These are phyloP conservation scores for Platanista minor DNA, from an alignment of 2,113 vertebrate species.

Conservation along the genomic window DNA sequence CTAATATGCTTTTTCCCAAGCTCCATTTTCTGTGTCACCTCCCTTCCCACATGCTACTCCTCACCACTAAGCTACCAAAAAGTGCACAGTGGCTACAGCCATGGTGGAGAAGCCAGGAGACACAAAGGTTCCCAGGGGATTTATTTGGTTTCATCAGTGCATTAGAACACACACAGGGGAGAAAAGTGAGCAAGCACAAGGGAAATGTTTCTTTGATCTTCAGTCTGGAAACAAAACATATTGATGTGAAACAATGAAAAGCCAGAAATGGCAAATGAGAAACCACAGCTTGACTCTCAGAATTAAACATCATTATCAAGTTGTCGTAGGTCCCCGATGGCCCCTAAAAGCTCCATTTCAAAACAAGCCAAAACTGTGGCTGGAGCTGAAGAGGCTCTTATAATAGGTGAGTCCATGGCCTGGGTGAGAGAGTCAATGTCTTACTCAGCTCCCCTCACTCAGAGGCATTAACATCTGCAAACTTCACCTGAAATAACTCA, in stretches of 20 bases:
- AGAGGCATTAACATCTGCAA: not conserved
- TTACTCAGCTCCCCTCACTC: not conserved
- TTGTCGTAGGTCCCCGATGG: not conserved
- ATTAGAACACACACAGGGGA: not conserved
- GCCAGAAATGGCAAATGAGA: not conserved
- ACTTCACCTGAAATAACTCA: not conserved
- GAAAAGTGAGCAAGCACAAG: not conserved
- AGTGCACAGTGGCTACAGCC: not conserved
- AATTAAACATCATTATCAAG: conserved; percentile 10
- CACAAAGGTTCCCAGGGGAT: not conserved
- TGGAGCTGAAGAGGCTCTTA: not conserved
- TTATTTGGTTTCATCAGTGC: not conserved
- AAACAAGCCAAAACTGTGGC: not conserved
- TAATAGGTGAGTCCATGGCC: not conserved
- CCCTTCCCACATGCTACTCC: not conserved
- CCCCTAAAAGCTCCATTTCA: not conserved
- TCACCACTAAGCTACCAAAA: not conserved
- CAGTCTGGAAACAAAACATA: conserved; percentile 7
- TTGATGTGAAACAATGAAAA: not conserved
- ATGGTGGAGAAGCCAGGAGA: not conserved
- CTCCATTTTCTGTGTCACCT: not conserved
- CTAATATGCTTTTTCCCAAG: not conserved
- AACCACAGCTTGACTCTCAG: not conserved
- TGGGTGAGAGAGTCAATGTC: not conserved
- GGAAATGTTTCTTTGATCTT: conserved; percentile 18